Conservation (phyloP, 2,888 invertebrate species). For the Torymus aiolomorphi region DNA sequence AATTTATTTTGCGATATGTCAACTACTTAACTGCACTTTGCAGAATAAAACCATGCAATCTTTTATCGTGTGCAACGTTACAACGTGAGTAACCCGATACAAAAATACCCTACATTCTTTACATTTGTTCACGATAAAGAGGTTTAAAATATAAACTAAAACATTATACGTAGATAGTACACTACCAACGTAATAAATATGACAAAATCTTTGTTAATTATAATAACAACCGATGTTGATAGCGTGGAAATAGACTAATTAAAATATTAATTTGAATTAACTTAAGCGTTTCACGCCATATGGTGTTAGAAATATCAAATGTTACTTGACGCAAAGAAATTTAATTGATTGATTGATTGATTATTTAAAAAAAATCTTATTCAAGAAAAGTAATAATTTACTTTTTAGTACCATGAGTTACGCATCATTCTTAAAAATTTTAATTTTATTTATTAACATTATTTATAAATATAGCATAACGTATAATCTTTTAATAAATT, state of each 20-base stretch:
- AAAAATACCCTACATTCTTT: constrained; percentile 40
- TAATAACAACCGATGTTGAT: neutral
- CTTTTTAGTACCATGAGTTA: too few relatives aligned
- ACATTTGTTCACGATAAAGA: constrained; percentile 26
- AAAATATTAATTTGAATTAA: neutral
- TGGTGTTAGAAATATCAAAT: too few relatives aligned
- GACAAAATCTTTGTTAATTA: constrained; percentile 3
- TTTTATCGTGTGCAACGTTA: constrained; percentile 22
- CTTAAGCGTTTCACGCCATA: too few relatives aligned
- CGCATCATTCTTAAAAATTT: too few relatives aligned
- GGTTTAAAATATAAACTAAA: constrained; percentile 41
- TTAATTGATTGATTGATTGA: too few relatives aligned
- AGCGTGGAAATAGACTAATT: constrained; percentile 6
- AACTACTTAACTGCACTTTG: neutral
- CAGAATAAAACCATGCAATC: neutral
- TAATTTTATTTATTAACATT: too few relatives aligned
- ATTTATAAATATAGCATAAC: too few relatives aligned
- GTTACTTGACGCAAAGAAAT: too few relatives aligned
- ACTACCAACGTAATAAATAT: constrained; percentile 19
- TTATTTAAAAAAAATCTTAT: too few relatives aligned
- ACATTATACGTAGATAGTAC: constrained; percentile 7
- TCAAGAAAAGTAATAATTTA: too few relatives aligned
- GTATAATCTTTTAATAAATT: too few relatives aligned
- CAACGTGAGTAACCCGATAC: constrained; percentile 33
- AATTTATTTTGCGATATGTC: constrained; percentile 9